phyloP scores from a whole-genome alignment of 2,797 vertebrate genomes.

The Craterocephalus amniculus region DNA sequence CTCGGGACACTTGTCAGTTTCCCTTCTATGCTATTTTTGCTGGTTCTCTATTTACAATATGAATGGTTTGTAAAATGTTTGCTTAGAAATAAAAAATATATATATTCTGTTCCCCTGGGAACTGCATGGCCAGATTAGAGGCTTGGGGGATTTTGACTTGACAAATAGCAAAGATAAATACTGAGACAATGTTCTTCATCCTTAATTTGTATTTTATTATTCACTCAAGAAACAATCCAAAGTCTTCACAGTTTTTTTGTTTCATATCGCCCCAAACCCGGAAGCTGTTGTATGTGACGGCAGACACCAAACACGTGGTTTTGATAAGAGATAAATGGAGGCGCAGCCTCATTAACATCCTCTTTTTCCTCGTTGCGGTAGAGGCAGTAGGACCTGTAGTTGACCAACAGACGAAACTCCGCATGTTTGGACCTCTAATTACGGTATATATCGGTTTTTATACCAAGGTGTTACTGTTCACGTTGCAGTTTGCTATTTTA shows the following conservation, averaged over 20 bases:
- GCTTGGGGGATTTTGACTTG: not conserved
- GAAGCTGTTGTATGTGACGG: constrained; percentile 55
- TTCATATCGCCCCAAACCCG: constrained; percentile 40
- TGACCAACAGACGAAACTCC: rapidly evolving
- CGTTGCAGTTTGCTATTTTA: not conserved
- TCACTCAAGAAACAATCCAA: too few relatives aligned
- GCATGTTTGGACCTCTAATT: rapidly evolving
- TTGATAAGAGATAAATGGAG: constrained; percentile 64
- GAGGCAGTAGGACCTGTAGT: rapidly evolving
- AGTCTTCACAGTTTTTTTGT: not conserved
- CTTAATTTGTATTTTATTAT: too few relatives aligned
- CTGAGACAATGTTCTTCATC: too few relatives aligned
- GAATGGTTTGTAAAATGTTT: too few relatives aligned
- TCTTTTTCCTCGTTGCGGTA: constrained; percentile 41
- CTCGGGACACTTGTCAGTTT: not conserved
- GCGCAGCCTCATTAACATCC: not conserved
- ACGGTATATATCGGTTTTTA: not conserved
- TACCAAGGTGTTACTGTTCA: rapidly evolving
- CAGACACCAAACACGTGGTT: constrained; percentile 73
- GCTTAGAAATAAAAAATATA: too few relatives aligned
- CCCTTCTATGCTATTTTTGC: too few relatives aligned
- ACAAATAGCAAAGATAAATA: too few relatives aligned
- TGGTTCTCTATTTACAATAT: too few relatives aligned
- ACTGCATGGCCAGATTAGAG: not conserved
- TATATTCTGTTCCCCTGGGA: not conserved